Percentiles rank a stretch among this genome's conserved stretches.
Conservation (phyloP, 2,113 vertebrate species). For the Rhea americana region DNA sequence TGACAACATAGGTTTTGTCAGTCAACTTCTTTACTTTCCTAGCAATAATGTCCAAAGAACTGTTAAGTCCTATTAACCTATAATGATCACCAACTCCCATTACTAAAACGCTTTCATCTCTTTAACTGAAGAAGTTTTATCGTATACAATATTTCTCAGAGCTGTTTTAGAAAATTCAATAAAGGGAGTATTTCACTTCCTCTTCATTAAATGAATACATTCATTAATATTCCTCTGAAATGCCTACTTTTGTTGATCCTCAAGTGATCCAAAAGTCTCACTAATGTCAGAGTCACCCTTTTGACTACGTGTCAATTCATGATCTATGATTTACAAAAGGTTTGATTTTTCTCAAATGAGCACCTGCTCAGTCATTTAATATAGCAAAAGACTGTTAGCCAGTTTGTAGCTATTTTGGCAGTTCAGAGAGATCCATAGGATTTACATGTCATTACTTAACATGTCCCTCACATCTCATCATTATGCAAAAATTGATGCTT, state of each 20-base stretch:
- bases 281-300: background rate
- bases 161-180: background rate
- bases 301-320: background rate
- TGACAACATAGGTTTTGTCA: background rate
- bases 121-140: background rate
- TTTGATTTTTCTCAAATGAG: background rate
- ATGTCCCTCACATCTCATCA: slow-evolving; percentile 15
- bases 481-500: slow-evolving; percentile 49
- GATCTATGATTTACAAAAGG: background rate
- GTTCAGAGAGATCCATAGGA: background rate
- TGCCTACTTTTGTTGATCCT: background rate
- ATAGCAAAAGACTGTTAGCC: background rate
- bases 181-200: background rate
- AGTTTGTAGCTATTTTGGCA: background rate
- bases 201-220: background rate
- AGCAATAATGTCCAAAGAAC: background rate
- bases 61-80: background rate
- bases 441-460: background rate
- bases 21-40: background rate
- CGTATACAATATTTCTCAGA: background rate
- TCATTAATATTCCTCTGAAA: slow-evolving; percentile 5
- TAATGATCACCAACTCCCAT: background rate
- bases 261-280: background rate
- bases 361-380: background rate
- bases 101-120: slow-evolving; percentile 14